Evolutionary conservation across 2,113 vertebrate genomes (phyloP).

Genomic region (Hystrix brachyura): DNA sequence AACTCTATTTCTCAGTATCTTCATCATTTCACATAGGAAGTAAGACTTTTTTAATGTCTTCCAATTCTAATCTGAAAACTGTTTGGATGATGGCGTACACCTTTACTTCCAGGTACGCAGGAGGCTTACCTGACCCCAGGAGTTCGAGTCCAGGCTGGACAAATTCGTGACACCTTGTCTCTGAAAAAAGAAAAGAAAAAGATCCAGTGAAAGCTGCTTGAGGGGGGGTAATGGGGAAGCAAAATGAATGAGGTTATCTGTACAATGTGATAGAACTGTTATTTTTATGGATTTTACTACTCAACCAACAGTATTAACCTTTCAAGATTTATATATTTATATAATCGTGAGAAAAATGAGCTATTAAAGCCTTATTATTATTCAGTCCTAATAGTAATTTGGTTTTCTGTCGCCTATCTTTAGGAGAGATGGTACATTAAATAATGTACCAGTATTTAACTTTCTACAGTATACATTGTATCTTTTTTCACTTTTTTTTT

Average conservation of each 20-base stretch:
- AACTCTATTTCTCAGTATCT: constrained; percentile 32
- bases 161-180: neutral
- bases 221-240: neutral
- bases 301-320: constrained; percentile 19
- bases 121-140: neutral
- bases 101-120: neutral
- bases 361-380: constrained; percentile 4
- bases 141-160: neutral
- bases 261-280: neutral
- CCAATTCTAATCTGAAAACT: neutral
- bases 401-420: neutral
- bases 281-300: constrained; percentile 43
- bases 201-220: neutral
- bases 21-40: neutral
- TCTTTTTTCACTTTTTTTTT: neutral
- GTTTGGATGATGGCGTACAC: neutral
- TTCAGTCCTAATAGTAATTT: neutral
- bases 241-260: neutral
- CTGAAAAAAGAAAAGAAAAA: neutral
- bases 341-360: neutral
- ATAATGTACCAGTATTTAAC: neutral
- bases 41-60: constrained; percentile 70
- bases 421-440: neutral
- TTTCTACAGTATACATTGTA: neutral
- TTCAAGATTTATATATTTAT: constrained; percentile 57